Percentiles rank a stretch among this genome's conserved stretches.
Conservation (phyloP, 2,888 invertebrate genomes). For the Ectobius pallidus region DNA sequence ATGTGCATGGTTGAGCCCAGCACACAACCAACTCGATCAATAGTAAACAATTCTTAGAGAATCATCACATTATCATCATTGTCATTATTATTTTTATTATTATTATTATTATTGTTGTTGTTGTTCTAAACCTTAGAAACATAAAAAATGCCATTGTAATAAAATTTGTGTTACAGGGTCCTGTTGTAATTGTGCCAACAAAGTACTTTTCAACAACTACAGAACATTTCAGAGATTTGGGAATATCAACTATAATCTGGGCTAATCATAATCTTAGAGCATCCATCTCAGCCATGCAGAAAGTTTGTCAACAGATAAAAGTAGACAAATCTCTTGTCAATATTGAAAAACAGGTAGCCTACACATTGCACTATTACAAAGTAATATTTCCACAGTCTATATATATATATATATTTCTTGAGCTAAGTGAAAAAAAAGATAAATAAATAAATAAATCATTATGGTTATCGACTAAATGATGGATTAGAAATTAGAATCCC, state of each 20-base stretch:
- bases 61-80: too few species aligned
- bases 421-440: background rate
- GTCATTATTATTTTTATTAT: too few species aligned
- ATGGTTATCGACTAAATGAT: background rate
- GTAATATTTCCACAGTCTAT: too few species aligned
- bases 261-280: slow-evolving; percentile 56
- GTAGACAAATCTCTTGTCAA: slow-evolving; percentile 51
- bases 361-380: background rate
- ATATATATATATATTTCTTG: background rate
- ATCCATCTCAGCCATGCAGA: slow-evolving; percentile 55
- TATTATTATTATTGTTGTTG: too few species aligned
- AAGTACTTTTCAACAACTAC: slow-evolving; percentile 55
- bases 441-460: background rate
- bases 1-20: too few species aligned
- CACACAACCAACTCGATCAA: too few species aligned
- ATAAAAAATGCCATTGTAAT: too few species aligned
- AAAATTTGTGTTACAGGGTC: slow-evolving; percentile 48
- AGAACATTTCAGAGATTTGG: slow-evolving; percentile 52
- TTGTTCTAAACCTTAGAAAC: too few species aligned
- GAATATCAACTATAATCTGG: slow-evolving; percentile 55
- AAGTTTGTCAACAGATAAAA: slow-evolving; percentile 50
- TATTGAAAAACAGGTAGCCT: slow-evolving; percentile 52
- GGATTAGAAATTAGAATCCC: too few species aligned
- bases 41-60: too few species aligned
- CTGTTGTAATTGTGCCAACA: slow-evolving; percentile 57